Percentiles rank a stretch among this genome's conserved stretches.
phyloP scores from a whole-genome alignment of 2,797 vertebrate genomes.

The Caiman crocodilus region DNA sequence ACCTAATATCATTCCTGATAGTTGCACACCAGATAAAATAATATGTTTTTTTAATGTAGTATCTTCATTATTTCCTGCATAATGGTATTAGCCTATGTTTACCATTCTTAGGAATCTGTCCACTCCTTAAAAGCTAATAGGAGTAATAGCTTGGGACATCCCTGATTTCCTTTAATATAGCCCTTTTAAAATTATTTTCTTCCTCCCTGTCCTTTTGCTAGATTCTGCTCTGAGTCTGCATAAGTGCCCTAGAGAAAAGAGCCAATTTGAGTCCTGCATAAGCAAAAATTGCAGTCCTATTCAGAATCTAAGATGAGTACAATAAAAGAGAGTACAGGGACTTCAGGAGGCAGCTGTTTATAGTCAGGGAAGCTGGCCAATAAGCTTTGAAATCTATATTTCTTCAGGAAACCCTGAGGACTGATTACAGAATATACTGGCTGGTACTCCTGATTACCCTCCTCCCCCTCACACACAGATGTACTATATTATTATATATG shows the following conservation, averaged over 20 bases:
- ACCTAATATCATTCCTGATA: neutral
- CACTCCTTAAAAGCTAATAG: neutral
- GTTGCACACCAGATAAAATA: neutral
- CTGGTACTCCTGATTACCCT: neutral
- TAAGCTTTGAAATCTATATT: neutral
- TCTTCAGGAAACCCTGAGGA: neutral
- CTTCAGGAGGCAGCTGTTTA: neutral
- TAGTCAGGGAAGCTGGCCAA: accelerated
- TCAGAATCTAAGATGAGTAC: neutral
- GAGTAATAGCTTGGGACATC: neutral
- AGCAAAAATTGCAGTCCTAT: neutral
- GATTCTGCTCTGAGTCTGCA: neutral
- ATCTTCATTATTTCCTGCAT: slow-evolving; percentile 20
- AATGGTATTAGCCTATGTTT: neutral
- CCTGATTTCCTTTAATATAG: slow-evolving; percentile 10
- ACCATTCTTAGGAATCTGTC: slow-evolving; percentile 9
- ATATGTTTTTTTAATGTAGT: neutral
- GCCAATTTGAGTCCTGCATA: neutral
- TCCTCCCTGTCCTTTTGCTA: neutral
- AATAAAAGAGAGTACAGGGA: neutral
- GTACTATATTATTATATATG: neutral
- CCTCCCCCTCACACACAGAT: neutral
- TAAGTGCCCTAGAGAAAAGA: neutral
- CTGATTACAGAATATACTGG: neutral
- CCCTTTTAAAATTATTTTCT: neutral